These are phyloP conservation scores for Emmelina monodactyla DNA, from an alignment of 2,888 invertebrate species.

Conservation along the genomic window DNA sequence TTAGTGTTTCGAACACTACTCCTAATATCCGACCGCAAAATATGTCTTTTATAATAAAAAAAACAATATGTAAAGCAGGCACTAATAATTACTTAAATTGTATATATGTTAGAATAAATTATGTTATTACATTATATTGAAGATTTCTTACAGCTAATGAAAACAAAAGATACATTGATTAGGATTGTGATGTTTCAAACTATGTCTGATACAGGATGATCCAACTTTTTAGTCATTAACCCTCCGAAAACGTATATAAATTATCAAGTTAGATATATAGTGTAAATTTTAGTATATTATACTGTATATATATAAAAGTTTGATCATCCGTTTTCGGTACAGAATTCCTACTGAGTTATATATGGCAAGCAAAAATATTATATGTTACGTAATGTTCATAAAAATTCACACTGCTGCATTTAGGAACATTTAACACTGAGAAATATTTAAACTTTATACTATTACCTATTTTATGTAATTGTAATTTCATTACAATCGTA, in stretches of 20 bases:
- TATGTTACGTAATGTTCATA: slow-evolving; percentile 29
- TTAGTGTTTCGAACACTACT: slow-evolving; percentile 46
- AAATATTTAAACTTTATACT: slow-evolving; percentile 53
- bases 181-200: background rate
- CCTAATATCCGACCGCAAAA: slow-evolving; percentile 39
- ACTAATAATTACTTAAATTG: slow-evolving; percentile 57
- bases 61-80: slow-evolving; percentile 57
- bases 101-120: slow-evolving; percentile 62
- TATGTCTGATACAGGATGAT: slow-evolving; percentile 8
- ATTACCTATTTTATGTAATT: slow-evolving; percentile 48
- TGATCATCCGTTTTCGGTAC: slow-evolving; percentile 1
- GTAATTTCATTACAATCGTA: slow-evolving; percentile 43
- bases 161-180: slow-evolving; percentile 25
- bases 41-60: slow-evolving; percentile 54
- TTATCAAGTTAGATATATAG: background rate
- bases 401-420: slow-evolving; percentile 56
- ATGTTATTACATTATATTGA: slow-evolving; percentile 56
- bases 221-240: background rate
- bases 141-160: slow-evolving; percentile 45
- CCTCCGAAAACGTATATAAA: background rate
- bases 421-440: slow-evolving; percentile 66
- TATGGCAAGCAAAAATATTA: slow-evolving; percentile 54
- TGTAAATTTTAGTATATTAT: background rate
- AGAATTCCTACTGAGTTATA: slow-evolving; percentile 12
- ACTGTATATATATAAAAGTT: background rate